Evolutionary conservation across 2,797 vertebrate genomes (phyloP), one percentile per base, ranked within the genome.

Genomic region (Thalassophryne amazonica): DNA sequence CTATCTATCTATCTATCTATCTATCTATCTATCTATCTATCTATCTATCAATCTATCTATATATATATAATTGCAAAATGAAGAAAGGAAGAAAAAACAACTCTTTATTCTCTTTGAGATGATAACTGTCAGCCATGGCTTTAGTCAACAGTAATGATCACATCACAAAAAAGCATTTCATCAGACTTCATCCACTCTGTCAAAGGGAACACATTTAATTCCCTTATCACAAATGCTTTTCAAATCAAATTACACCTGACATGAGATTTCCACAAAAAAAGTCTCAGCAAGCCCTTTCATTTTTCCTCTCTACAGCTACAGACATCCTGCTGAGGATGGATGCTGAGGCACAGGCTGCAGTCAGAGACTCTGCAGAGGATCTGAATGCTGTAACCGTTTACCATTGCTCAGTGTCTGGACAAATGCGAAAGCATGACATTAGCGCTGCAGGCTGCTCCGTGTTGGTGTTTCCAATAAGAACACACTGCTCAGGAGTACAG

Each of bases 371-470:
- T 35, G 63, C 54, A 52, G 70, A 41, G 51, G 72, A 78, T 64
- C 69, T 43, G 70, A 54, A 48, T 59, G 63, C 35, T 54, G 60
- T 78, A 82, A 86, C 81, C 67, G 67, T 54, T 63, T 34, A 55
- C 60, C 41, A 77, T 80, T 70, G 57, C 69, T 82, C 72, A 74
- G 66, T 61, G 79, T 78, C 70, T 15, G 47, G 16, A 40, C 76
- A 66, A 73, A 76, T 72, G 75, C 79, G 59, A 58, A 62, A 51
- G 60, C 21, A 25, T 47, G 55, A 70, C 73, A 84, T 88, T 83
- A 80, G 63, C 70, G 53, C 82, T 73, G 57, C 71, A 60, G 71
- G 64, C 60, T 51, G 57, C 56, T 60, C 42, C 43, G 66, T 63
- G 59, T 55, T 68, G 52, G 70, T 51, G 62, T 61, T 74, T 70